Conservation (phyloP, 2,797 vertebrate species). For the Psittacula derbiana region DNA sequence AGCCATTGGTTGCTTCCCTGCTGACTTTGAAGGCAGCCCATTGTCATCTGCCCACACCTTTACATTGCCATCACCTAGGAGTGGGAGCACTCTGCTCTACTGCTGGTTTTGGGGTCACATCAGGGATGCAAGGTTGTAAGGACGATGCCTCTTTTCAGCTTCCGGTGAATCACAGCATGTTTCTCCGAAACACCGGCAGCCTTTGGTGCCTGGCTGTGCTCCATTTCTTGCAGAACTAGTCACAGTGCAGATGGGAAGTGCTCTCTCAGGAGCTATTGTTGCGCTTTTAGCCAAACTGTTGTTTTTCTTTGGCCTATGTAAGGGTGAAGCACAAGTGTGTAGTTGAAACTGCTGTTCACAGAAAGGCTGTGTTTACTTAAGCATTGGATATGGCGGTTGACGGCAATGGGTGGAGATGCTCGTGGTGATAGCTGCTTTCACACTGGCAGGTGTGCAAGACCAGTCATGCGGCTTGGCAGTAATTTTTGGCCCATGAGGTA, state of each 20-base stretch:
- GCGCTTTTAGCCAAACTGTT: not conserved
- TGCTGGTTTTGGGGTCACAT: not conserved
- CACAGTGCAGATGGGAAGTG: fast-evolving
- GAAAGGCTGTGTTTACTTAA: not conserved
- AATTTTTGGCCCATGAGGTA: not conserved
- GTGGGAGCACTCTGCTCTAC: not conserved
- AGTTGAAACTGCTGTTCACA: too few species aligned
- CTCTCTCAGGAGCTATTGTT: not conserved
- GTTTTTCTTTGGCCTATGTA: not conserved
- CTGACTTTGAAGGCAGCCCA: not conserved
- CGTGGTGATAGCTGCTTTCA: not conserved
- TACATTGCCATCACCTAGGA: not conserved
- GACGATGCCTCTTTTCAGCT: not conserved
- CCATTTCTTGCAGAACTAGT: not conserved
- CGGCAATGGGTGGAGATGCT: fast-evolving
- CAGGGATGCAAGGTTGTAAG: not conserved
- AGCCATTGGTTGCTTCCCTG: not conserved
- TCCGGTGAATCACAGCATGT: fast-evolving
- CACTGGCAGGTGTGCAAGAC: not conserved
- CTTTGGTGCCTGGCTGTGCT: not conserved
- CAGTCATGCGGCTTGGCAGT: not conserved
- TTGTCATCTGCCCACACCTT: not conserved
- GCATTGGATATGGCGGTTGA: not conserved
- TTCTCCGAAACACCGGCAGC: fast-evolving
- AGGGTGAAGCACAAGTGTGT: fast-evolving